Base-by-base conservation (phyloP, 2,797 vertebrate species). In the Crocodylus rhombifer region DNA sequence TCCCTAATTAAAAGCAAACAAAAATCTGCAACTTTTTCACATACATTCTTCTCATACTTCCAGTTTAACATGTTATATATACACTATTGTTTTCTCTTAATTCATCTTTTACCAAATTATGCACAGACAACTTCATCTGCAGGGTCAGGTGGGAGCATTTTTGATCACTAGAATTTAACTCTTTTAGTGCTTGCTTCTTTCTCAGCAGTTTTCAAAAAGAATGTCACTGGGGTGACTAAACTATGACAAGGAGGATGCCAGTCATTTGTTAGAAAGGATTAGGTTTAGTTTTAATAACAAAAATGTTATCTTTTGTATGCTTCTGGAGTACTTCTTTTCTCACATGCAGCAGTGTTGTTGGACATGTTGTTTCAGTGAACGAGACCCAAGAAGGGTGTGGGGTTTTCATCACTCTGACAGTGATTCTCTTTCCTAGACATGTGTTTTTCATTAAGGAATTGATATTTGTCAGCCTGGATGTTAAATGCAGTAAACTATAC, bases 1-100 rank as follows among this genome's bases (percentile, higher is more conserved):
- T 97, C 93, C 85, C 94, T 97, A 98, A 98, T 98, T 97, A 97
- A 98, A 97, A 97, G 96, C 97, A 97, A 98, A 96, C 85, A 97
- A 92, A 97, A 96, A 95, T 97, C 95, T 94, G 93, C 51, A 91
- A 82, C 94, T 96, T 97, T 94, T 82, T 94, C 88, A 84, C 94
- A 92, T 95, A 94, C 97, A 97, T 98, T 97, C 97, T 95, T 97
- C 84, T 94, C 97, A 97, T 98, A 96, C 84, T 96, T 94, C 60
- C 77, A 88, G 62, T 95, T 96, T 93, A 97, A 94, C 2, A 4
- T 93, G 95, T 84, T 95, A 94, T 95, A 23, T 69, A 62, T 92
- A 97, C 82, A 89, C 62, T 82, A 84, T 89, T 91, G 80, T 96
- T 95, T 95, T 92, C 87, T 94, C 87, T 86, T 85, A 91, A 95